Evolutionary conservation across 2,797 vertebrate genomes (phyloP).

Genomic region (Buphagus erythrorhynchus): DNA sequence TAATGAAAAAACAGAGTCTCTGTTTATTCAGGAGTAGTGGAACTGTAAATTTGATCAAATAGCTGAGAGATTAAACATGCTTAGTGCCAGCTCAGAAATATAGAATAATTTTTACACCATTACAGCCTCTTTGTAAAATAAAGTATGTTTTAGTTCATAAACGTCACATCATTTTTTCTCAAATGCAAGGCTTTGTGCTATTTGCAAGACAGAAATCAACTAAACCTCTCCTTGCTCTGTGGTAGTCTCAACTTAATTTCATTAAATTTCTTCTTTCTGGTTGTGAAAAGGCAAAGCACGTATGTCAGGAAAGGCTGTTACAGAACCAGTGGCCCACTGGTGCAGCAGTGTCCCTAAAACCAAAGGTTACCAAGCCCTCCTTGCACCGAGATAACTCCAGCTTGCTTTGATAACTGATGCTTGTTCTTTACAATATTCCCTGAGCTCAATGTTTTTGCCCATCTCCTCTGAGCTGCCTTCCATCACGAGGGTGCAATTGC

Average conservation of each 20-base stretch:
- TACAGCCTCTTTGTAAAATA: not conserved
- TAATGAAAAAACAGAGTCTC: not conserved
- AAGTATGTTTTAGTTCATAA: not conserved
- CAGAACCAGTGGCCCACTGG: not conserved
- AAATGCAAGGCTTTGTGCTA: not conserved
- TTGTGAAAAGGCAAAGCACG: not conserved
- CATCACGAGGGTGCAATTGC: fast-evolving
- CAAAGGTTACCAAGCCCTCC: not conserved
- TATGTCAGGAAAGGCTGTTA: not conserved
- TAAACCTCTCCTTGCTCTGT: not conserved
- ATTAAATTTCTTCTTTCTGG: not conserved
- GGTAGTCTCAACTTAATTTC: not conserved
- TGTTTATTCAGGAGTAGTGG: not conserved
- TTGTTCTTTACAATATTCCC: not conserved
- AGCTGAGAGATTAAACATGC: not conserved
- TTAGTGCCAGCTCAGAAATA: not conserved
- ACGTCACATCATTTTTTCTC: not conserved
- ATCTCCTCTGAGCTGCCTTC: not conserved
- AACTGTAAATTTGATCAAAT: not conserved
- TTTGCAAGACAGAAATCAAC: not conserved
- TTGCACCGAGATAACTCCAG: not conserved
- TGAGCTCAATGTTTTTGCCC: not conserved
- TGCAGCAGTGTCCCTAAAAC: not conserved
- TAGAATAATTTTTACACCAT: not conserved
- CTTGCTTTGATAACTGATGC: not conserved